Evolutionary conservation across 2,113 vertebrate species (phyloP).

Genomic region (Dicentrarchus labrax): DNA sequence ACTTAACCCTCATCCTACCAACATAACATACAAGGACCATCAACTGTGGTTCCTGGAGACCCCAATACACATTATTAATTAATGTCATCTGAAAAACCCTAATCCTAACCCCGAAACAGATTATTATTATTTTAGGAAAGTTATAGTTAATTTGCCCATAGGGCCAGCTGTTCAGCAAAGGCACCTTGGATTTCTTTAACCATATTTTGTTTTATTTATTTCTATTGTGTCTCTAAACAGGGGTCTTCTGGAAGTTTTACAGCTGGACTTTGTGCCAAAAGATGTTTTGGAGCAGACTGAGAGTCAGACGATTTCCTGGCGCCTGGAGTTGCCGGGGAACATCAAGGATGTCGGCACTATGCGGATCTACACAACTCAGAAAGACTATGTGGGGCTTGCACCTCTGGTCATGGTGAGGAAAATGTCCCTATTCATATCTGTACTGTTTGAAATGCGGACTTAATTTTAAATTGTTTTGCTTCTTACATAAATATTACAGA

Average conservation of each 20-base stretch:
- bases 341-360: conserved; percentile 87
- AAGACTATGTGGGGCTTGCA: conserved; percentile 89
- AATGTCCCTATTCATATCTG: background rate
- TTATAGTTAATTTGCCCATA: background rate
- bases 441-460: background rate
- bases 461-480: background rate
- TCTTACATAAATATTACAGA: background rate
- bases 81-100: no score
- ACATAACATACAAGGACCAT: no score
- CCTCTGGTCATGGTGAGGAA: conserved; percentile 92
- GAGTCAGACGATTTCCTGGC: conserved; percentile 92
- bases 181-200: background rate
- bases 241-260: conserved; percentile 89
- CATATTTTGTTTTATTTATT: background rate
- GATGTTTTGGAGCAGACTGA: conserved; percentile 82
- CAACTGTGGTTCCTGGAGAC: no score
- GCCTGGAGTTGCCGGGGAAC: conserved; percentile 91
- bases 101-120: no score
- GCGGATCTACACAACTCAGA: conserved; percentile 89
- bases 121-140: no score
- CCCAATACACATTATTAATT: no score
- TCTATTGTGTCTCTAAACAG: conserved; percentile 49
- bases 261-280: conserved; percentile 90
- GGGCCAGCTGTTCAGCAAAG: background rate
- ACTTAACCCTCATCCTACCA: no score